Evolutionary conservation across 2,797 vertebrate genomes (phyloP).

Genomic region (Sphaeramia orbicularis): DNA sequence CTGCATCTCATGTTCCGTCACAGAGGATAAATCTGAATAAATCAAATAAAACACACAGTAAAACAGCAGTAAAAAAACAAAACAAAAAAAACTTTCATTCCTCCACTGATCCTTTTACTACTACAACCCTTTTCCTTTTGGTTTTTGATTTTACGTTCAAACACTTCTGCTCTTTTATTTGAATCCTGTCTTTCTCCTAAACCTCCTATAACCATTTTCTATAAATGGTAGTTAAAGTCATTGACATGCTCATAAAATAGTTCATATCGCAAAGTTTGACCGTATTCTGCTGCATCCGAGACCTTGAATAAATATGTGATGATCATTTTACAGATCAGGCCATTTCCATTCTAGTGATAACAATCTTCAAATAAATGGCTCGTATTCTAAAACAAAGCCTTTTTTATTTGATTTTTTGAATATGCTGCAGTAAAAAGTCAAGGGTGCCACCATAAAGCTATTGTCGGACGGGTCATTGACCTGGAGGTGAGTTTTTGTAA

Average conservation of each 20-base stretch:
- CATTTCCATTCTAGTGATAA: slow-evolving; percentile 4
- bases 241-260: slow-evolving; percentile 5
- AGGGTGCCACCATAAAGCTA: slow-evolving; percentile 55
- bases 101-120: too few relatives aligned
- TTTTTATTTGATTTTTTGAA: slow-evolving; percentile 55
- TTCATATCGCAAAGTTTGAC: not conserved
- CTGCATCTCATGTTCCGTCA: too few relatives aligned
- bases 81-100: too few relatives aligned
- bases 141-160: too few relatives aligned
- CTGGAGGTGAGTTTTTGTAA: slow-evolving; percentile 67
- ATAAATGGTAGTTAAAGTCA: too few relatives aligned
- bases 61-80: too few relatives aligned
- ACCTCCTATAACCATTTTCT: slow-evolving; percentile 69
- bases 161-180: slow-evolving; percentile 78
- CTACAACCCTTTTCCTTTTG: too few relatives aligned
- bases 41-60: too few relatives aligned
- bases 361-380: not conserved
- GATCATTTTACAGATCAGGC: slow-evolving; percentile 20
- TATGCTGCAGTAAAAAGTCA: slow-evolving; percentile 58
- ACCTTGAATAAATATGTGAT: slow-evolving; percentile 35
- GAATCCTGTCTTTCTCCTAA: slow-evolving; percentile 57
- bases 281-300: slow-evolving; percentile 5
- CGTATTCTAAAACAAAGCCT: slow-evolving; percentile 38
- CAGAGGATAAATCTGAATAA: too few relatives aligned
- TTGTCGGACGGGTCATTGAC: slow-evolving; percentile 71